Conservation (phyloP, 2,113 vertebrate genomes). For the Ailuropoda melanoleuca region DNA sequence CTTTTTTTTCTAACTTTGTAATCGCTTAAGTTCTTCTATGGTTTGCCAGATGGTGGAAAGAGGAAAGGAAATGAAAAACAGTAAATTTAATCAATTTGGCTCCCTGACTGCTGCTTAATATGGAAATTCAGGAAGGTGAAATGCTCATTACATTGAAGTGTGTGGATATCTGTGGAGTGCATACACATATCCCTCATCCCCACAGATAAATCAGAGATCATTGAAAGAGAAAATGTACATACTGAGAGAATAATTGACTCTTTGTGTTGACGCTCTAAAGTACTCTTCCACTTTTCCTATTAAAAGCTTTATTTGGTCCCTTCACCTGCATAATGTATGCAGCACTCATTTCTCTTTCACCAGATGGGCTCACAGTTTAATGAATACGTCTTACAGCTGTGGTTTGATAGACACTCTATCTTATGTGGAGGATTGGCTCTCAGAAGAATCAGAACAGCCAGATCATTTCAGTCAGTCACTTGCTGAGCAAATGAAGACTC, state of each 20-base stretch:
- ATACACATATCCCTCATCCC: neutral
- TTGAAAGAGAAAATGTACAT: neutral
- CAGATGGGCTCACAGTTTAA: neutral
- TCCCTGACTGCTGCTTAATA: neutral
- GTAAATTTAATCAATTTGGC: neutral
- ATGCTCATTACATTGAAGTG: neutral
- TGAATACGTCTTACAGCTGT: neutral
- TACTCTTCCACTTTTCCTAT: slow-evolving; percentile 37
- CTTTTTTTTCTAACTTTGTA: slow-evolving; percentile 19
- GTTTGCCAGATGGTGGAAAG: neutral
- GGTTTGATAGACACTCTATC: neutral
- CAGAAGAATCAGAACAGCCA: slow-evolving; percentile 23
- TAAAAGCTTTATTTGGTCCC: slow-evolving; percentile 59
- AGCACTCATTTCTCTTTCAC: slow-evolving; percentile 28
- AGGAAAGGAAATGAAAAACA: slow-evolving; percentile 10
- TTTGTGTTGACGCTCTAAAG: neutral
- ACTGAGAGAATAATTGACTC: neutral
- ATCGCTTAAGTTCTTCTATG: neutral
- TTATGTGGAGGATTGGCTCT: neutral
- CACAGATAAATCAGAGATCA: neutral
- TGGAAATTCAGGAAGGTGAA: neutral
- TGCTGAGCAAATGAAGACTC: slow-evolving; percentile 9
- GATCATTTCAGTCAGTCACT: slow-evolving; percentile 39
- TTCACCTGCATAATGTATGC: neutral
- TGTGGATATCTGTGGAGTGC: neutral